Conservation (phyloP, 2,888 invertebrate genomes). For the Corythucha ciliata region DNA sequence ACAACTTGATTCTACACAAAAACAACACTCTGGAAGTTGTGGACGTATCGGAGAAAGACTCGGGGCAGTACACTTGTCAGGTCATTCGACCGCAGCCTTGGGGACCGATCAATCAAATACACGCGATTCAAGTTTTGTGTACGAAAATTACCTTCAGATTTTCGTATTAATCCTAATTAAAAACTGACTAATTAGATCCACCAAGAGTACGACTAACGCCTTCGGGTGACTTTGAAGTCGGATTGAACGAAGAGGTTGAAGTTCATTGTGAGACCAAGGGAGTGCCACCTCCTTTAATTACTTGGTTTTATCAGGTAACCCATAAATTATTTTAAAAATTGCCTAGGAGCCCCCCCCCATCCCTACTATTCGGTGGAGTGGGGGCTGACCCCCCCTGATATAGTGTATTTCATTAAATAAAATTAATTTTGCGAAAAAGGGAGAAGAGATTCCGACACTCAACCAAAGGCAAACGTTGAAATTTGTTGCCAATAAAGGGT, state of each 20-base stretch:
- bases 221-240: conserved; percentile 59
- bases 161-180: conserved; percentile 23
- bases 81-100: conserved; percentile 55
- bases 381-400: no score
- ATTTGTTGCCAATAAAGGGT: conserved; percentile 56
- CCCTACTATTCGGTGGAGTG: no score
- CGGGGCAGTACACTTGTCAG: conserved; percentile 60
- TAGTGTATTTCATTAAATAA: no score
- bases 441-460: conserved; percentile 52
- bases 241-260: conserved; percentile 62
- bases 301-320: conserved; percentile 56
- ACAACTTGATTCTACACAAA: conserved; percentile 52
- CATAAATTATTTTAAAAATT: conserved; percentile 1
- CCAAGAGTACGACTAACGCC: conserved; percentile 59
- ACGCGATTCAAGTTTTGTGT: conserved; percentile 71
- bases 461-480: conserved; percentile 52
- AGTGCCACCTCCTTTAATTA: conserved; percentile 60
- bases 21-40: conserved; percentile 64
- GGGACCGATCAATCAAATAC: conserved; percentile 60
- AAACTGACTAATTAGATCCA: conserved; percentile 47
- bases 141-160: conserved; percentile 40
- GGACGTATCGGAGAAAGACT: conserved; percentile 49
- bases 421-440: no score
- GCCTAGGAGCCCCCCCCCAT: no score
- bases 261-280: conserved; percentile 64